Evolutionary conservation across 2,888 invertebrate genomes (phyloP), one percentile per base, ranked within the genome.

Genomic region (Labia minor): DNA sequence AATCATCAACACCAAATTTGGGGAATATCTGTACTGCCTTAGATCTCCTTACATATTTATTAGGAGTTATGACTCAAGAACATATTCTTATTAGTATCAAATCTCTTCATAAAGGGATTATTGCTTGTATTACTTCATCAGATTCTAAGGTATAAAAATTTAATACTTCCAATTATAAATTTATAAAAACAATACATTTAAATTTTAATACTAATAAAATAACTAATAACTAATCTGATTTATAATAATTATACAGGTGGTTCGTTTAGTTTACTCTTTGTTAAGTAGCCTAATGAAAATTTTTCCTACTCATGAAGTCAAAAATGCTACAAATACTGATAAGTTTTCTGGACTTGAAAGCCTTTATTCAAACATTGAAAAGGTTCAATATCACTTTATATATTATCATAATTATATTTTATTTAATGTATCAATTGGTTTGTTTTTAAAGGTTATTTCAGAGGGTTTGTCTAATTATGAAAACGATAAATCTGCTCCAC

Each of bases 1-100:
- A 87, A 65, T 80, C 81, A 18, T 79, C 83, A 2, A 83, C 85
- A 14, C 87, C 89, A 0, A 89, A 94, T 74, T 87, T 88, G 70
- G 89, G 89, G 11, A 96, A 95, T 75, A 92, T 96, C 66, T 94
- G 94, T 75, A 95, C 95, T 0, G 95, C 92, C 0, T 79, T 98
- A 14, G 97, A 97, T 73, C 81, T 97, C 16, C 80, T 98, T 1
- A 91, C 92, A 1, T 95, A 94, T 77, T 79, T 97, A 2, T 80
- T 95, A 63, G 86, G 87, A 0, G 92, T 93, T 1, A 81, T 97
- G 79, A 87, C 89, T 65, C 86, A 90, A 64, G 94, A 95, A 65
- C 90, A 92, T 72, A 86, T 95, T 68, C 80, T 97, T 21, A 81
- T 85, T 0, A 90, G 90, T 67, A 85, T 97, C 73, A 90, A 92